These are phyloP conservation scores for Crotalus horridus DNA, from an alignment of 2,113 vertebrate genomes.

Conservation along the genomic window DNA sequence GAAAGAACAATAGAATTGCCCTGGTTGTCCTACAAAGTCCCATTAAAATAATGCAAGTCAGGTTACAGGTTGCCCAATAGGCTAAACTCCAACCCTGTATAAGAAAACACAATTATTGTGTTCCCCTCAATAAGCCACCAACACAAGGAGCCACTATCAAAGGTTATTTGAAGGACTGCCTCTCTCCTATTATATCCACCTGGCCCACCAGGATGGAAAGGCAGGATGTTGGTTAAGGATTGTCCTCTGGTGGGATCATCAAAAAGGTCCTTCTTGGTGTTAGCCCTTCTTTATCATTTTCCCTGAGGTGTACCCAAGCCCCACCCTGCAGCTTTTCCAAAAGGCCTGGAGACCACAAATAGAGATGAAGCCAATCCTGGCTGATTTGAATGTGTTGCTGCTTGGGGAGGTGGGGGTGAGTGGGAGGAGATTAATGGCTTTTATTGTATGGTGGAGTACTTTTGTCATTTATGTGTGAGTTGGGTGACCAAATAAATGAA, in stretches of 20 bases:
- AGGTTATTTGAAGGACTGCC: background rate
- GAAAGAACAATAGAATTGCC: background rate
- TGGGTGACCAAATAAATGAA: background rate
- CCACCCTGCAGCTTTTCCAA: background rate
- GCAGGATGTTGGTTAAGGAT: background rate
- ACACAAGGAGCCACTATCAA: background rate
- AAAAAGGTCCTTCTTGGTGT: background rate
- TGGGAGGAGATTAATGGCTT: background rate
- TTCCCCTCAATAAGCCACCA: background rate
- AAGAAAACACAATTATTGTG: background rate
- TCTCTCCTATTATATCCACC: background rate
- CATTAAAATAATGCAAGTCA: background rate
- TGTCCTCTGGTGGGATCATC: background rate
- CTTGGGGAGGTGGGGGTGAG: too few relatives aligned
- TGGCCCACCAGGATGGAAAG: background rate
- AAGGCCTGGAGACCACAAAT: background rate
- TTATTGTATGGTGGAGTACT: background rate
- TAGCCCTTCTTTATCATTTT: background rate
- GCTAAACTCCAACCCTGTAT: background rate
- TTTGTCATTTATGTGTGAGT: background rate
- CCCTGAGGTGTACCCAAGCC: background rate
- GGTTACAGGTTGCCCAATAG: background rate
- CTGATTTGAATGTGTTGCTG: background rate
- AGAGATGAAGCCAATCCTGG: background rate
- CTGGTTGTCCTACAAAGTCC: background rate